These are phyloP conservation scores for Diadegma fenestrale DNA, from an alignment of 2,888 invertebrate genomes.

Conservation along the genomic window DNA sequence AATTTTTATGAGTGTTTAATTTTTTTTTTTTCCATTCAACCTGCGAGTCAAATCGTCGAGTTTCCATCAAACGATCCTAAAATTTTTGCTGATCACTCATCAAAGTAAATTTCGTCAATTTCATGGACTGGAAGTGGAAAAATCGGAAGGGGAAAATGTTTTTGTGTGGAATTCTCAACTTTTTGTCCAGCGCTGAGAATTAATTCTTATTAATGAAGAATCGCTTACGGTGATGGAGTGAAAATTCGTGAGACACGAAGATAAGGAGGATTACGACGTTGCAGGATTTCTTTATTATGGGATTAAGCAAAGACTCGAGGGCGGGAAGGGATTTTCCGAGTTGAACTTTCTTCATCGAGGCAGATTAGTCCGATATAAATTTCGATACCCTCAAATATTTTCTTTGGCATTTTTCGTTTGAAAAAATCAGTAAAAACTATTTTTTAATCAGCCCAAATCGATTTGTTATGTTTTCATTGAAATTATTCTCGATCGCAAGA, in stretches of 20 bases:
- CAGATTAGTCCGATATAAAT: conserved; percentile 25
- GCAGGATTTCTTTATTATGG: conserved; percentile 24
- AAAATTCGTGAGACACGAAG: conserved; percentile 23
- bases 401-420: not conserved
- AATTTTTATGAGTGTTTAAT: too few relatives aligned
- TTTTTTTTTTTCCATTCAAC: too few relatives aligned
- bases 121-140: not conserved
- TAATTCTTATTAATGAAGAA: conserved; percentile 7
- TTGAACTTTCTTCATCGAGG: conserved; percentile 31
- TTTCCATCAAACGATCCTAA: not conserved
- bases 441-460: not conserved
- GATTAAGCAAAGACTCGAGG: not conserved
- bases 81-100: not conserved
- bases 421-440: not conserved
- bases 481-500: not conserved
- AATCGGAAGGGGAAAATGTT: not conserved
- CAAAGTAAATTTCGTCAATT: not conserved
- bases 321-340: conserved; percentile 16
- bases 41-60: not conserved
- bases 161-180: not conserved
- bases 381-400: not conserved
- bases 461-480: not conserved
- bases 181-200: not conserved
- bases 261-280: conserved; percentile 21
- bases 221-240: not conserved